Percentiles rank a stretch among this genome's conserved stretches.
Conservation (phyloP, 2,888 invertebrate species). For the Pseudococcus viburni region DNA sequence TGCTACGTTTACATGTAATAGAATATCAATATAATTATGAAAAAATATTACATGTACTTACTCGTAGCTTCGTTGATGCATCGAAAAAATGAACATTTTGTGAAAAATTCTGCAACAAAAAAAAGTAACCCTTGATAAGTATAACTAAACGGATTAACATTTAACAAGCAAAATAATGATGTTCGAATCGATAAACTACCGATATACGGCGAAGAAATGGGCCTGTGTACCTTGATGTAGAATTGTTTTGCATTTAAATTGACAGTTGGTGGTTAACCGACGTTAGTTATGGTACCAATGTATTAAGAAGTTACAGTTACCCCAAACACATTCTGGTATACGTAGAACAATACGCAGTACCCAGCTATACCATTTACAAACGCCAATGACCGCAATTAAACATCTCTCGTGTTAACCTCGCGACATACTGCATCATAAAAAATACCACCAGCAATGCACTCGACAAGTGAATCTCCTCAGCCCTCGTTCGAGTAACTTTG, state of each 20-base stretch:
- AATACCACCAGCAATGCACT: background rate
- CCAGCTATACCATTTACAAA: background rate
- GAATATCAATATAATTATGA: no score
- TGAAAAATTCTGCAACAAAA: background rate
- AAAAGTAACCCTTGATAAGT: background rate
- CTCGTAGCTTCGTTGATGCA: no score
- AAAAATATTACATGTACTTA: no score
- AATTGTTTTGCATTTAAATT: conserved; percentile 31
- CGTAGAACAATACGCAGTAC: background rate
- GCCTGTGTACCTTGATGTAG: background rate
- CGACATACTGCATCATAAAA: conserved; percentile 10
- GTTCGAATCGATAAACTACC: background rate
- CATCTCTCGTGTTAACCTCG: background rate
- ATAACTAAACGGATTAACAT: background rate
- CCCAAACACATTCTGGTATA: background rate
- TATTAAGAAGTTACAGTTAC: conserved; percentile 20
- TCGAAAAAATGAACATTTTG: no score
- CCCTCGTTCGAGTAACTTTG: background rate
- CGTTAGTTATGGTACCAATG: background rate
- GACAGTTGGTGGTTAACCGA: conserved; percentile 38
- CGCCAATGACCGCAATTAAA: background rate
- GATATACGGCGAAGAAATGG: background rate
- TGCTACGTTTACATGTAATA: no score
- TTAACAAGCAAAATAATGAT: background rate
- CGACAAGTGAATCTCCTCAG: background rate